phyloP scores from a whole-genome alignment of 2,113 vertebrate species.

The Pardalotus punctatus region DNA sequence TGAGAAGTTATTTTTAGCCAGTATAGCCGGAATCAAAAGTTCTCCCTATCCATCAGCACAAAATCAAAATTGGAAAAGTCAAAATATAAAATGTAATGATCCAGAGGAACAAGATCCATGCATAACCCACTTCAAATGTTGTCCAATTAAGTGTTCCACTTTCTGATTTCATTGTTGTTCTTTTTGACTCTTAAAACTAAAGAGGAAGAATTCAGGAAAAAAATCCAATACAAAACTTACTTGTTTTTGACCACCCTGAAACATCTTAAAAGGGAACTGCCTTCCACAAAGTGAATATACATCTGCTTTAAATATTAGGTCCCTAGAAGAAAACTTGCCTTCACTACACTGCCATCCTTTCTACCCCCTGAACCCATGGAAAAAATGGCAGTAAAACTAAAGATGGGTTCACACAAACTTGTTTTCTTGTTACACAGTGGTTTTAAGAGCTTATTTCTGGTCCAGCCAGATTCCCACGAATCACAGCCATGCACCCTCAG shows the following conservation, averaged over 20 bases:
- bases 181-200: background rate
- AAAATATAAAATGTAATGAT: background rate
- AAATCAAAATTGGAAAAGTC: background rate
- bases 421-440: background rate
- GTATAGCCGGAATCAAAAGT: background rate
- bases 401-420: background rate
- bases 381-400: background rate
- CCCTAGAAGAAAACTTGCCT: background rate
- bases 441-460: background rate
- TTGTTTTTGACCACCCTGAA: background rate
- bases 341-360: background rate
- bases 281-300: background rate
- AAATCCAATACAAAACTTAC: background rate
- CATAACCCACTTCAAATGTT: background rate
- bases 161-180: background rate
- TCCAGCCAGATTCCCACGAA: background rate
- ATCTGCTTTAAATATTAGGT: background rate
- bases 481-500: background rate
- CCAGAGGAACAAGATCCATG: background rate
- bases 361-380: background rate
- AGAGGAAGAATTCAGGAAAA: fast-evolving
- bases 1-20: background rate
- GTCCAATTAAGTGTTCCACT: background rate
- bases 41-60: background rate
- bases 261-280: background rate